Base-by-base conservation (phyloP, 2,888 invertebrate species). In the Lutraria lutraria region DNA sequence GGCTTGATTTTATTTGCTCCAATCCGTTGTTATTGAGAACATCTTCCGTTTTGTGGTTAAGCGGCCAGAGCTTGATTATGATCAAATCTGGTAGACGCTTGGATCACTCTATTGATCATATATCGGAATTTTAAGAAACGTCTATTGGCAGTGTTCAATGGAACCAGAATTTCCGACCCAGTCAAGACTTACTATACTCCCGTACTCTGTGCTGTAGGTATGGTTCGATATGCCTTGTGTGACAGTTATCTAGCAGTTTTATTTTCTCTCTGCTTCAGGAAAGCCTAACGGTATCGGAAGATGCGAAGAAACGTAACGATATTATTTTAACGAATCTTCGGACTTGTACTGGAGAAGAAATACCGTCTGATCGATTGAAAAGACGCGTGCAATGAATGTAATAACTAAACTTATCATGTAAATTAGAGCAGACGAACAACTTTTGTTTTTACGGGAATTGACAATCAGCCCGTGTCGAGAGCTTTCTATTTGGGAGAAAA, bases 111-210 rank as follows among this genome's bases (percentile, higher is more conserved):
- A 76, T 76, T 76, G 76, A 76, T 76, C 76, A 76, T 76, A 34
- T 76, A 34, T 31, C 29, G 76, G 76, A 76, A 76, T 76, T 76
- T 76, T 76, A 76, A 76, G 76, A 76, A 76, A 76, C 29, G 29
- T 31, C 25, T 76, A 25, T 15, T 31, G 76, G 63, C 63, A 25
- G 63, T 25, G 63, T 68, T 68, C 63, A 25, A 68, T 68, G 25
- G 63, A 68, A 68, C 63, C 25, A 68, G 63, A 68, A 68, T 68
- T 68, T 68, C 63, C 63, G 63, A 68, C 63, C 63, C 63, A 68
- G n/a, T 68, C 63, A 68, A n/a, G n/a, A 68, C 63, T 25, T 25
- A 68, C 4, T 68, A 68, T n/a, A n/a, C 25, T 68, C 63, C n/a
- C n/a, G 25, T 68, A 68, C 34, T 2, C 16, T 76, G 13, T 31